Evolutionary conservation across 2,888 invertebrate species (phyloP), one percentile per base, ranked within the genome.

Genomic region (Caenorhabditis doughertyi): DNA sequence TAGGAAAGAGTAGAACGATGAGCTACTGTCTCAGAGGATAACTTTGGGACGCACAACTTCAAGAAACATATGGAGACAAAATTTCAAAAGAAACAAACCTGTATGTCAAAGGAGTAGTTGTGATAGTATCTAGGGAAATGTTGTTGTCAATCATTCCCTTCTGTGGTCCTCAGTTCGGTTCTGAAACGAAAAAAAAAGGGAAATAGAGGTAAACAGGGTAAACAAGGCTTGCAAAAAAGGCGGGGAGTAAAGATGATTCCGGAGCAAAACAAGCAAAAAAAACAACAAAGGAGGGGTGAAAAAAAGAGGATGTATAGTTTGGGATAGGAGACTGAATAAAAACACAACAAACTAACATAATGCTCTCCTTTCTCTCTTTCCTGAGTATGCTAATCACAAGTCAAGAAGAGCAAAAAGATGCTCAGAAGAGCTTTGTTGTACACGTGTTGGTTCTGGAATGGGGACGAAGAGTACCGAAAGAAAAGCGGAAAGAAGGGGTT

Each of bases 221-320:
- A 73, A 73, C 64, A 73, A 55, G 42, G 32, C 32, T 39, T 29
- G 27, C 18, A 55, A 39, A 42, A 25, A 27, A 55, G 53, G 51
- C 47, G 51, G 32, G n/a, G 44, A 25, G 16, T 21, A 27, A n/a
- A n/a, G 56, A 44, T 73, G 60, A 53, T 60, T 64, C 56, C 42
- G 56, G 35, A 64, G 73, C 49, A 49, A 64, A 67, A 56, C 56
- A 65, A 56, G 56, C 35, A 67, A 56, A 32, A 65, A 67, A 65
- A 74, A 74, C 56, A 47, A 55, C 62, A 64, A 32, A 60, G 23
- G 47, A 44, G n/a, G 49, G n/a, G 60, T 16, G 21, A 16, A 32
- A 35, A 18, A 44, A 25, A 72, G 27, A 76, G 67, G 67, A 76
- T 68, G 76, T 76, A 76, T 67, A 76, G 76, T 76, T 67, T 68